Evolutionary conservation across 2,888 invertebrate species (phyloP).

Genomic region (Polydesmus complanatus): DNA sequence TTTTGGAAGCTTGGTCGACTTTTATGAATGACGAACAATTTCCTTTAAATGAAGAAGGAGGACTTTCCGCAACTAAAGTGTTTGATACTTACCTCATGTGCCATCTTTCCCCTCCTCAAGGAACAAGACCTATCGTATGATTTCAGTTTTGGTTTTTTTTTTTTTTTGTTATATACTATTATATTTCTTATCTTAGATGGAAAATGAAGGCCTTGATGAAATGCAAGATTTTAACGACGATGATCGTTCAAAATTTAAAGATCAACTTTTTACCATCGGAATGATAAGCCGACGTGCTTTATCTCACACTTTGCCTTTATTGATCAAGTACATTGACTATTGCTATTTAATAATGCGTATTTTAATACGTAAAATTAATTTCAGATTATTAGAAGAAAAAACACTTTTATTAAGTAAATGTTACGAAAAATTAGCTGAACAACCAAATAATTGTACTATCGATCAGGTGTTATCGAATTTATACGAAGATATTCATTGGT

Average conservation of each 20-base stretch:
- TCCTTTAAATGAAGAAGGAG: conserved; percentile 35
- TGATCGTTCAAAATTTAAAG: conserved; percentile 50
- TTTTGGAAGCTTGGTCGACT: conserved; percentile 52
- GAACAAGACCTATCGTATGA: conserved; percentile 38
- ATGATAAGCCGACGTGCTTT: conserved; percentile 35
- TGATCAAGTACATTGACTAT: conserved; percentile 28
- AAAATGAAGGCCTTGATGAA: conserved; percentile 20
- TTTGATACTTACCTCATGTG: conserved; percentile 67
- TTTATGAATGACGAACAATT: conserved; percentile 38
- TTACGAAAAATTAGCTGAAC: not conserved
- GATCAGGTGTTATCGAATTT: conserved; percentile 43
- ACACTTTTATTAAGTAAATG: not conserved
- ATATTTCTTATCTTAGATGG: not conserved
- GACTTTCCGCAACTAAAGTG: conserved; percentile 37
- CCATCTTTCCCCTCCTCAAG: conserved; percentile 69
- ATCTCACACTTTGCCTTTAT: conserved; percentile 26
- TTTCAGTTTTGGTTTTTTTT: not conserved
- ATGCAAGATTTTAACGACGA: conserved; percentile 45
- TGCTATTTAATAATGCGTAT: not conserved
- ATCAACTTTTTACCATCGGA: conserved; percentile 60
- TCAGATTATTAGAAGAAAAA: not conserved
- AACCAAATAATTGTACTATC: conserved; percentile 21
- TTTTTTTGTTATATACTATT: not conserved
- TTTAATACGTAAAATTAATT: not conserved
- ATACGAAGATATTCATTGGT: conserved; percentile 85